phyloP scores from a whole-genome alignment of 1,140 invertebrate species.

The Eupeodes corollae region DNA sequence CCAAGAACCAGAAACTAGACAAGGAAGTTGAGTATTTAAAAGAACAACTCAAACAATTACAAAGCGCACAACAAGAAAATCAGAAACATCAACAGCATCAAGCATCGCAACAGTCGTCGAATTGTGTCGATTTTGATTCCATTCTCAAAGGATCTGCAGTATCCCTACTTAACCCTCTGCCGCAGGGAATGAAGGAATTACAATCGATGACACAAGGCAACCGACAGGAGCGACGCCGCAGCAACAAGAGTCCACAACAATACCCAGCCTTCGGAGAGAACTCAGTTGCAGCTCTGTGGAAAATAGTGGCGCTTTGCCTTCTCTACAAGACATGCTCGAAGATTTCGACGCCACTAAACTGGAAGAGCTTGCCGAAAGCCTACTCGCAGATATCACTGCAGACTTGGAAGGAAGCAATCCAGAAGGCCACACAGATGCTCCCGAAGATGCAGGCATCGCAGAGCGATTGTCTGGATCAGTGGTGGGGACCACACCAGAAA shows the following conservation, averaged over 20 bases:
- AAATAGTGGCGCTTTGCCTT: slow-evolving; percentile 61
- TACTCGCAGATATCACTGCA: slow-evolving; percentile 67
- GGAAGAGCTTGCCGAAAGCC: slow-evolving; percentile 65
- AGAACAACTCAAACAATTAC: slow-evolving; percentile 29
- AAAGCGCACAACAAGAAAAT: slow-evolving; percentile 13
- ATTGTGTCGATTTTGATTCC: slow-evolving; percentile 46
- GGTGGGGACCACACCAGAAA: slow-evolving; percentile 70
- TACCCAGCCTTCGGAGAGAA: slow-evolving; percentile 13
- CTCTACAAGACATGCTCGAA: slow-evolving; percentile 68
- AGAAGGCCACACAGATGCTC: slow-evolving; percentile 35
- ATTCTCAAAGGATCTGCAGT: slow-evolving; percentile 57
- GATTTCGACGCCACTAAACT: slow-evolving; percentile 56
- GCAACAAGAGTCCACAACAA: slow-evolving; percentile 14
- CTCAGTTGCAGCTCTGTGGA: slow-evolving; percentile 46
- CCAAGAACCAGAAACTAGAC: slow-evolving; percentile 51
- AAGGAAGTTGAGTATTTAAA: slow-evolving; percentile 40
- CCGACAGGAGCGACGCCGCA: slow-evolving; percentile 27
- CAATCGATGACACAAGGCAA: slow-evolving; percentile 45
- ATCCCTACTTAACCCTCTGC: slow-evolving; percentile 62
- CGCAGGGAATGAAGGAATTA: slow-evolving; percentile 51
- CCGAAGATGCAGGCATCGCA: slow-evolving; percentile 33
- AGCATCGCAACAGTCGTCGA: slow-evolving; percentile 33
- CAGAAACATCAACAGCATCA: slow-evolving; percentile 7
- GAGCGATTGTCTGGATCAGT: slow-evolving; percentile 41
- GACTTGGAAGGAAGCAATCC: slow-evolving; percentile 55